Percentiles rank a stretch among this genome's conserved stretches.
Conservation (phyloP, 2,888 invertebrate genomes). For the Cephonodes hylas region DNA sequence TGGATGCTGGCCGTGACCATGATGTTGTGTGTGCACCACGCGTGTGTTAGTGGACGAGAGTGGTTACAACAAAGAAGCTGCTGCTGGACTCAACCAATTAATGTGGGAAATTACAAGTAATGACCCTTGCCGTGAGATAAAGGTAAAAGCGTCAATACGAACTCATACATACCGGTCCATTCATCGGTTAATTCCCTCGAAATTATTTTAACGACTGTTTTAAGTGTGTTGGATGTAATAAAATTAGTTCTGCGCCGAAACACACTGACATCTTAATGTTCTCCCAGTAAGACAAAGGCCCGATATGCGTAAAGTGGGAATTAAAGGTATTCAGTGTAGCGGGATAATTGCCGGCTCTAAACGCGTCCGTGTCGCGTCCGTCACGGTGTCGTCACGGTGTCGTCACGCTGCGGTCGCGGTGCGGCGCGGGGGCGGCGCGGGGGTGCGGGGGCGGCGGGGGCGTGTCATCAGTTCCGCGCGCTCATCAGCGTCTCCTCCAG, state of each 20-base stretch:
- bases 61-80: not conserved
- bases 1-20: no score
- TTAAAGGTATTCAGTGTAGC: not conserved
- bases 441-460: constrained; percentile 11
- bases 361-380: constrained; percentile 15
- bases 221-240: constrained; percentile 1
- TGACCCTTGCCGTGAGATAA: not conserved
- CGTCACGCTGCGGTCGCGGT: constrained; percentile 31
- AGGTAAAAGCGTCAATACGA: not conserved
- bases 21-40: no score
- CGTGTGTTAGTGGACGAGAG: not conserved
- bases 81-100: not conserved
- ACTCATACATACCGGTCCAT: not conserved
- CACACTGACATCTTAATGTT: constrained; percentile 12
- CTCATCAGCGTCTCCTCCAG: constrained; percentile 1
- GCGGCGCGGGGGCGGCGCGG: constrained; percentile 7
- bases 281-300: not conserved
- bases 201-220: constrained; percentile 5
- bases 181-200: not conserved
- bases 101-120: not conserved
- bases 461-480: constrained; percentile 10
- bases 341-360: constrained; percentile 8
- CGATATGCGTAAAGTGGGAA: constrained; percentile 4
- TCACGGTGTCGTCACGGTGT: constrained; percentile 30
- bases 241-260: not conserved